Conservation (phyloP, 1,140 invertebrate species). For the Drosophila rufa region DNA sequence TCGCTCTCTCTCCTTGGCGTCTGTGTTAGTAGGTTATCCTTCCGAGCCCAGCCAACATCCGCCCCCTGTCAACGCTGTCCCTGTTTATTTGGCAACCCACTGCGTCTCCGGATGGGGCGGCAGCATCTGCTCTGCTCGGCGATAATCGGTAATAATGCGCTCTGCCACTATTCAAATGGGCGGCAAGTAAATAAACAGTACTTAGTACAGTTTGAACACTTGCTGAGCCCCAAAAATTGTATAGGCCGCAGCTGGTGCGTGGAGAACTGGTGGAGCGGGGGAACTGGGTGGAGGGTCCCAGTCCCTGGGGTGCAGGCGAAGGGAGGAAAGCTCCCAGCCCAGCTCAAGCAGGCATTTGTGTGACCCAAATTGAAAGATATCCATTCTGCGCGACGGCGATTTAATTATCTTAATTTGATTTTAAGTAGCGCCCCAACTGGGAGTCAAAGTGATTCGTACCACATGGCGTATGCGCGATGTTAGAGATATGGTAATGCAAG, state of each 20-base stretch:
- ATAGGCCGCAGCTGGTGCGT: constrained; percentile 39
- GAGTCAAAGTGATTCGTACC: constrained; percentile 16
- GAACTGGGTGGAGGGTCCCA: neutral
- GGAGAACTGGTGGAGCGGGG: neutral
- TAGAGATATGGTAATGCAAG: neutral
- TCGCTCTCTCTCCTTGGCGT: constrained; percentile 3
- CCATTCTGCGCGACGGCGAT: constrained; percentile 39
- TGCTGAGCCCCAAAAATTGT: constrained; percentile 37
- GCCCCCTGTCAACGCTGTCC: constrained; percentile 33
- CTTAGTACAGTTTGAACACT: constrained; percentile 43
- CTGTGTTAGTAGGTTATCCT: constrained; percentile 65
- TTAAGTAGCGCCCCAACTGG: constrained; percentile 33
- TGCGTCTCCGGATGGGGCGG: constrained; percentile 43
- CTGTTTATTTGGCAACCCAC: constrained; percentile 62
- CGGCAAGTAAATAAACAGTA: constrained; percentile 73
- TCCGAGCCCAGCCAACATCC: constrained; percentile 4
- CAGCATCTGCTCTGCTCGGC: constrained; percentile 68
- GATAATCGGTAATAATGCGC: constrained; percentile 79
- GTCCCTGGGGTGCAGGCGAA: constrained; percentile 1
- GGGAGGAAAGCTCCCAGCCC: constrained; percentile 2
- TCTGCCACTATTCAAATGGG: constrained; percentile 72
- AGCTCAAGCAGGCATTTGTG: constrained; percentile 22
- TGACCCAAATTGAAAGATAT: constrained; percentile 55
- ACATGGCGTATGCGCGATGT: constrained; percentile 35
- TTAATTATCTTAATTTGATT: constrained; percentile 63